Percentiles rank a stretch among this genome's conserved stretches.
These are phyloP conservation scores for Amphipyra berbera DNA, from an alignment of 2,888 invertebrate species.

Conservation along the genomic window DNA sequence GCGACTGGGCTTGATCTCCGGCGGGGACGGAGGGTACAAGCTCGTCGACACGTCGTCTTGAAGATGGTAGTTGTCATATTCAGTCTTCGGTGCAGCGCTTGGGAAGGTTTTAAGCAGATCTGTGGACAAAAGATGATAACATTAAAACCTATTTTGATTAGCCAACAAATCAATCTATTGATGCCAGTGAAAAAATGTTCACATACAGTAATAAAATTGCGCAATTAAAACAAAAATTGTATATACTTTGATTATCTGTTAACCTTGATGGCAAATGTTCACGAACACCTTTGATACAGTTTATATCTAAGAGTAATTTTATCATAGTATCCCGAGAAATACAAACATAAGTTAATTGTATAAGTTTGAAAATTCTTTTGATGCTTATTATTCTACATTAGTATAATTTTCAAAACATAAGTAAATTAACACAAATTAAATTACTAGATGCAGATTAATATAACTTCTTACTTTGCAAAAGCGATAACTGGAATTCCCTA, in stretches of 20 bases:
- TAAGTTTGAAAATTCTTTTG: too few relatives aligned
- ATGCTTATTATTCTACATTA: too few relatives aligned
- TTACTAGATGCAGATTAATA: conserved; percentile 16
- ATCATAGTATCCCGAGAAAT: too few relatives aligned
- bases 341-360: too few relatives aligned
- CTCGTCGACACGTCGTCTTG: conserved; percentile 75
- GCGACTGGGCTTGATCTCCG: conserved; percentile 81
- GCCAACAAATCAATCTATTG: not conserved
- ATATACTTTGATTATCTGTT: not conserved
- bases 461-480: conserved; percentile 82
- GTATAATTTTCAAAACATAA: too few relatives aligned
- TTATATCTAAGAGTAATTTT: too few relatives aligned
- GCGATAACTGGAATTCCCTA: conserved; percentile 83
- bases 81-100: conserved; percentile 79
- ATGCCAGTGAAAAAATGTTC: not conserved
- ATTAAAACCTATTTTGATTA: not conserved
- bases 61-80: conserved; percentile 68
- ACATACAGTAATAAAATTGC: not conserved
- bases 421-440: not conserved
- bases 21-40: conserved; percentile 84
- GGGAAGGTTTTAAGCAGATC: conserved; percentile 85
- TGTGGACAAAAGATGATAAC: conserved; percentile 57
- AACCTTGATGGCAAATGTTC: too few relatives aligned
- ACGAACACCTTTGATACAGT: too few relatives aligned
- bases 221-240: conserved; percentile 6